These are phyloP conservation scores for Parascotia fuliginaria DNA, from an alignment of 2,888 invertebrate genomes.

Conservation along the genomic window DNA sequence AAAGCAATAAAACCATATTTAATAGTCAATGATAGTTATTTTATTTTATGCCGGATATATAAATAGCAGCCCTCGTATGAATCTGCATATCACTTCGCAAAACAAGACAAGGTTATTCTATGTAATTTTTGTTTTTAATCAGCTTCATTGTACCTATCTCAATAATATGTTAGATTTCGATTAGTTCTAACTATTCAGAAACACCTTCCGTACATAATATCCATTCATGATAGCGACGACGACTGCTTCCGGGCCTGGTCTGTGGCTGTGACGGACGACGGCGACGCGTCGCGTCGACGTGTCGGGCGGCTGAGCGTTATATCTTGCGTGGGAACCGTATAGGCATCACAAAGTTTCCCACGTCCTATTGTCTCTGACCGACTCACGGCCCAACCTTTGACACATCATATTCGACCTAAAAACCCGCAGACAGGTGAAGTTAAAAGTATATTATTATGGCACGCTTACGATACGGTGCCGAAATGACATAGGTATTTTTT, in stretches of 20 bases:
- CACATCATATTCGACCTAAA: constrained; percentile 52
- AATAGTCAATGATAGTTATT: too few species aligned
- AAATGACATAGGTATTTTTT: neutral
- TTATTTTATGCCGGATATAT: too few species aligned
- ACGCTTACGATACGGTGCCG: neutral
- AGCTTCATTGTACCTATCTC: too few species aligned
- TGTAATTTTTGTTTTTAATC: too few species aligned
- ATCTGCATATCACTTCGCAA: too few species aligned
- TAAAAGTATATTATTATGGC: neutral
- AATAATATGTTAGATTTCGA: too few species aligned
- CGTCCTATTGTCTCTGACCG: constrained; percentile 56
- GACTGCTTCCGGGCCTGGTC: constrained; percentile 36
- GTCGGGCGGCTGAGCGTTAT: constrained; percentile 21
- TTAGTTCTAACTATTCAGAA: neutral
- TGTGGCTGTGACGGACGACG: constrained; percentile 17
- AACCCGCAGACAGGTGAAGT: constrained; percentile 38
- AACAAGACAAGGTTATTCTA: too few species aligned
- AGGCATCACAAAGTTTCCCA: constrained; percentile 55
- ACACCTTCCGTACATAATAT: constrained; percentile 22
- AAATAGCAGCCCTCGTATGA: too few species aligned
- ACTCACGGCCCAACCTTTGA: constrained; percentile 49
- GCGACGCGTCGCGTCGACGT: too few species aligned
- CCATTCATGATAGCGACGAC: constrained; percentile 6
- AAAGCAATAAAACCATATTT: too few species aligned
- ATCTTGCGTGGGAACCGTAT: constrained; percentile 56